Percentiles rank a stretch among this genome's conserved stretches.
Evolutionary conservation across 2,797 vertebrate species (phyloP).

Genomic region (Iguana delicatissima): DNA sequence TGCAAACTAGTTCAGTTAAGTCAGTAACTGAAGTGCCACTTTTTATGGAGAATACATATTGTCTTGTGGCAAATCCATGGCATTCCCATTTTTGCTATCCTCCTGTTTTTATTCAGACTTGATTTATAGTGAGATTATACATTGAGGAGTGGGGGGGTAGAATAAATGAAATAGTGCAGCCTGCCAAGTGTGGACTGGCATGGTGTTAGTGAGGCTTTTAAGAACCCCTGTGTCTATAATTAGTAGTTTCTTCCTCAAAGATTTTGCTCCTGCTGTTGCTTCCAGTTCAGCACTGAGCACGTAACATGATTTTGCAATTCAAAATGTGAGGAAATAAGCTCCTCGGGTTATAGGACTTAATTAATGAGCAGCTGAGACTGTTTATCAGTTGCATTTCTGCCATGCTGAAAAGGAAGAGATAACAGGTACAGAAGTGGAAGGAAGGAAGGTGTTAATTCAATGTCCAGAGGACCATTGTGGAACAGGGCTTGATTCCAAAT

Average conservation of each 20-base stretch:
- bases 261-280: not conserved
- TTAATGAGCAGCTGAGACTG: not conserved
- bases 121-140: not conserved
- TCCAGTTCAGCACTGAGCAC: not conserved
- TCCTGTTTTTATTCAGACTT: not conserved
- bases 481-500: not conserved
- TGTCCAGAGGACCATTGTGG: not conserved
- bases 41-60: not conserved
- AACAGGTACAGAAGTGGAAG: not conserved
- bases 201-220: not conserved
- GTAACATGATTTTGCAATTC: not conserved
- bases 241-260: not conserved
- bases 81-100: too few species aligned
- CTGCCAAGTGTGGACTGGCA: not conserved
- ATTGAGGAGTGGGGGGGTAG: not conserved
- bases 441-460: not conserved
- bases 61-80: not conserved
- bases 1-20: not conserved
- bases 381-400: not conserved
- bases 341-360: not conserved
- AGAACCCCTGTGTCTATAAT: not conserved
- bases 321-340: not conserved
- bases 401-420: not conserved
- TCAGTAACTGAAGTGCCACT: not conserved
- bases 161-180: not conserved